phyloP scores from a whole-genome alignment of 2,888 invertebrate genomes.

The Stenodema calcarata region DNA sequence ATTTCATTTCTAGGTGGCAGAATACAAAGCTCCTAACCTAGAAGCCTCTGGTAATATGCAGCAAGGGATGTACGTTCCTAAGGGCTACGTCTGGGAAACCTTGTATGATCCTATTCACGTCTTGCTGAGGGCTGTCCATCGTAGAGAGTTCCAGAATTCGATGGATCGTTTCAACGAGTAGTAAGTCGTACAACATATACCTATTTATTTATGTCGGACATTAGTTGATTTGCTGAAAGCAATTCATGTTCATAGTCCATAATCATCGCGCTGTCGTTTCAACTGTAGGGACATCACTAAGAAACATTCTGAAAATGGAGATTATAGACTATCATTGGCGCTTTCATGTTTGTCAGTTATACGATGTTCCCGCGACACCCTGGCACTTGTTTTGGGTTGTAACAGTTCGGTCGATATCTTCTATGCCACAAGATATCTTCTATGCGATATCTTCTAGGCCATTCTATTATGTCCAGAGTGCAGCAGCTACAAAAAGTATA shows the following conservation, averaged over 20 bases:
- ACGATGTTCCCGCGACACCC: too few relatives aligned
- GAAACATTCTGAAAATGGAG: too few relatives aligned
- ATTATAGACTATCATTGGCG: too few relatives aligned
- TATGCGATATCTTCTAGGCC: background rate
- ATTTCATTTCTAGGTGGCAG: conserved; percentile 69
- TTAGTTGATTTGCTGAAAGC: too few relatives aligned
- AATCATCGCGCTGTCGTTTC: too few relatives aligned
- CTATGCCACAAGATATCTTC: background rate
- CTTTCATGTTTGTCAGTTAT: too few relatives aligned
- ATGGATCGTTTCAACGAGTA: conserved; percentile 91
- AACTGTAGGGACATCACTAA: too few relatives aligned
- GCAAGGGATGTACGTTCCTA: conserved; percentile 86
- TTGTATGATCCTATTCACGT: conserved; percentile 95
- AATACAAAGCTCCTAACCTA: conserved; percentile 87
- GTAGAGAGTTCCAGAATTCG: conserved; percentile 91
- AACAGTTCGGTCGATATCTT: too few relatives aligned
- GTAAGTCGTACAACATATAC: conserved; percentile 74
- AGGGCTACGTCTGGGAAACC: conserved; percentile 88
- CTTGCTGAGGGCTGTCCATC: conserved; percentile 85
- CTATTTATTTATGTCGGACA: too few relatives aligned
- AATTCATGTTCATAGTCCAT: too few relatives aligned
- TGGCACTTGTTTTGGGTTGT: too few relatives aligned
- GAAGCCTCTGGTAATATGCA: conserved; percentile 77
- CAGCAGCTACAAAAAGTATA: background rate
- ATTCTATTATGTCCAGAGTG: too few relatives aligned